Base-by-base conservation (phyloP, 2,888 invertebrate genomes). In the Macaria liturata region DNA sequence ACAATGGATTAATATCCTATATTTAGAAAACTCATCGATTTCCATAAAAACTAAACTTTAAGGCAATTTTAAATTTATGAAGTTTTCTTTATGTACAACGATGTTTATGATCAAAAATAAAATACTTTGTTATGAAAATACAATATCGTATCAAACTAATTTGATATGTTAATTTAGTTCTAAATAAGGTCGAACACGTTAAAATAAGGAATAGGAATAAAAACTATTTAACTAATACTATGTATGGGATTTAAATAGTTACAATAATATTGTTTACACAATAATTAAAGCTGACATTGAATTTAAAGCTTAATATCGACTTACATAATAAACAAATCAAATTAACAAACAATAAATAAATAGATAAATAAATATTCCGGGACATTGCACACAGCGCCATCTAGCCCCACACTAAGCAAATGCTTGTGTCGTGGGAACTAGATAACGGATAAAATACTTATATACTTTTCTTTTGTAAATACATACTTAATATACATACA, bases 231-330 rank as follows among this genome's bases (percentile, higher is more conserved):
- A 42, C 44, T 49, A 63, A 64, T 48, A 62, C 54, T 57, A 61
- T 32, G 44, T 66, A 65, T 67, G 75, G 50, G 47, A 50, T 77
- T 77, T 76, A 76, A 80, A 80, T 81, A 78, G 57, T 78, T 79
- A 64, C 54, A 62, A 66, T 56, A 73, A 81, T 84, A 52, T 49
- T 50, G 43, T 59, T 54, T 82, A 86, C 75, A 71, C 70, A 64
- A 79, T 87, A 88, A 91, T 91, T 91, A 91, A 91, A 91, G 91
- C 91, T 91, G 90, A 91, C 79, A 85, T 88, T 84, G 79, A 91
- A 89, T 91, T 91, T 91, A 91, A 91, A 91, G 91, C 91, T 91
- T 88, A 78, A 83, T 80, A 85, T 84, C 82, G 79, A 89, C 86
- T 86, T 85, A 84, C 73, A 76, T 71, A 74, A n/a, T 77, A 63